phyloP scores from a whole-genome alignment of 2,888 invertebrate genomes.

The Melanchra persicariae region DNA sequence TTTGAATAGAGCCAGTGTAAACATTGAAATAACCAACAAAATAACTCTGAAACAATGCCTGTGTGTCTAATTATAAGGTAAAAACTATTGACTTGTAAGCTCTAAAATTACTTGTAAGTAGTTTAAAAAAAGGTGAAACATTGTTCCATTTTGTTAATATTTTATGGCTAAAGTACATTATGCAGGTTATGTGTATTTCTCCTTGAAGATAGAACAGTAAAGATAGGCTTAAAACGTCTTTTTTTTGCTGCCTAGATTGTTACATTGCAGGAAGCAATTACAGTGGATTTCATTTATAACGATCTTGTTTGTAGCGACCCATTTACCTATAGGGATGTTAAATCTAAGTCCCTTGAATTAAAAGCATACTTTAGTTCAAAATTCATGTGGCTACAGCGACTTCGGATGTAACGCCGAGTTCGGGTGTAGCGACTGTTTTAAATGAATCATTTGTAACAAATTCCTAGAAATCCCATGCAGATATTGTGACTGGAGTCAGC shows the following conservation, averaged over 20 bases:
- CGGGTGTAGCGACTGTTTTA: no score
- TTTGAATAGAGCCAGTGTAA: no score
- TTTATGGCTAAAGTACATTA: background rate
- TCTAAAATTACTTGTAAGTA: background rate
- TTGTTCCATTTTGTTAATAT: background rate
- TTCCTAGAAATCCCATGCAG: no score
- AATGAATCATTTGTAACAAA: no score
- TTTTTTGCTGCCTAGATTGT: conserved; percentile 9
- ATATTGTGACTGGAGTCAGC: no score
- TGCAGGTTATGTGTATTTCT: background rate
- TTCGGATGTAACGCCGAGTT: no score
- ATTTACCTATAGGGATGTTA: no score
- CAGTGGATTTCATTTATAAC: no score
- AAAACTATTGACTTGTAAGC: background rate
- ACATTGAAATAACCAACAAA: background rate
- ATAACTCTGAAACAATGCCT: conserved; percentile 17
- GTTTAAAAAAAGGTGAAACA: background rate
- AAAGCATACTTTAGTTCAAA: no score
- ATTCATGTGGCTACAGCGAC: no score
- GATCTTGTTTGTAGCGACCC: no score
- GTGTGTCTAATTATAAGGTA: conserved; percentile 18
- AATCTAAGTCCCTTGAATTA: no score
- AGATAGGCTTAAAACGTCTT: background rate
- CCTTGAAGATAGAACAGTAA: background rate
- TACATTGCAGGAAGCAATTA: conserved; percentile 16